Conservation (phyloP, 1,140 invertebrate species). For the Leptonema lineaticorne region DNA sequence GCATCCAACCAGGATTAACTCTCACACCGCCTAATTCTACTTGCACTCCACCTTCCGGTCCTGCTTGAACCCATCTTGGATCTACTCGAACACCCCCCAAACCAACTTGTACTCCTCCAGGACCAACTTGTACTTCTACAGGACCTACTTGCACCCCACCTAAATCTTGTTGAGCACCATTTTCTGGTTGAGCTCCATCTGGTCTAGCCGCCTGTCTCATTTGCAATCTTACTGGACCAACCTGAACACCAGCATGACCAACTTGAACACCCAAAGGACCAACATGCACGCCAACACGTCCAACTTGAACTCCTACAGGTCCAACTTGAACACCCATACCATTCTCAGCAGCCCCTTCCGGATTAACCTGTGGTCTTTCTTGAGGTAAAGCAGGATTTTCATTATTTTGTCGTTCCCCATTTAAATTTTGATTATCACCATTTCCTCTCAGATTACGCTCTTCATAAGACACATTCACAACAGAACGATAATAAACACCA, state of each 20-base stretch:
- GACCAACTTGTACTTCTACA: conserved; percentile 25
- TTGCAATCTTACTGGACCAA: conserved; percentile 10
- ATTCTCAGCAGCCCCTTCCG: neutral
- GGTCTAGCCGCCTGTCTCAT: conserved; percentile 11
- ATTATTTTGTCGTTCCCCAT: neutral
- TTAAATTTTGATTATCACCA: neutral
- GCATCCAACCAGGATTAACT: conserved; percentile 23
- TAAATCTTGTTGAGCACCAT: neutral
- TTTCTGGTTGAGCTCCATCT: neutral
- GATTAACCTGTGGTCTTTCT: neutral
- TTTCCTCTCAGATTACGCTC: neutral
- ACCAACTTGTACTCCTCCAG: conserved; percentile 17
- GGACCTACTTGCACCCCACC: conserved; percentile 15
- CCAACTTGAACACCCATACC: conserved; percentile 12
- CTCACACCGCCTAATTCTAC: conserved; percentile 8
- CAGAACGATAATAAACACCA: conserved; percentile 19
- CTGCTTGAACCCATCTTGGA: neutral
- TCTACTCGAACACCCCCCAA: conserved; percentile 12
- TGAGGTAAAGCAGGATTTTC: neutral
- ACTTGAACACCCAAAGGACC: conserved; percentile 18
- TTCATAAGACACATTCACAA: conserved; percentile 15
- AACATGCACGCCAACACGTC: conserved; percentile 3
- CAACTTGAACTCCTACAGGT: conserved; percentile 18
- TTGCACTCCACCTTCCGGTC: conserved; percentile 7
- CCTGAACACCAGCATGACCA: conserved; percentile 11